Conservation (phyloP, 1,140 invertebrate genomes). For the Xylocopa sonorina region DNA sequence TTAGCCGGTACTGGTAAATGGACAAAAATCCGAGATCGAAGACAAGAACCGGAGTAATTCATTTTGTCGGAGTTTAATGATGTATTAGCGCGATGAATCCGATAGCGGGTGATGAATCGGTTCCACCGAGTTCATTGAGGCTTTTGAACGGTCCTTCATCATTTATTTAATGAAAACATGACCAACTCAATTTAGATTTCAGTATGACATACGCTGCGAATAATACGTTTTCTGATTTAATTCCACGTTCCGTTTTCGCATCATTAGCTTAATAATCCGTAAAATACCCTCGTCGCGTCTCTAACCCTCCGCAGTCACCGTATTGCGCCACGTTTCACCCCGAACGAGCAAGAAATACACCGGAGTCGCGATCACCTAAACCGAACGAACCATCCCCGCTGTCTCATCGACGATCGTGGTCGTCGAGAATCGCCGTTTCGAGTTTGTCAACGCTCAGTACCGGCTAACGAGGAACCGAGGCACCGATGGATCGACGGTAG, state of each 20-base stretch:
- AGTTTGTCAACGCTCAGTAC: constrained; percentile 47
- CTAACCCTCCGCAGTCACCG: too few species aligned
- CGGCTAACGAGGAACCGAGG: constrained; percentile 57
- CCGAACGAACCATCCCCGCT: too few species aligned
- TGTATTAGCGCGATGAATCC: constrained; percentile 31
- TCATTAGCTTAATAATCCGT: too few species aligned
- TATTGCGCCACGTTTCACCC: too few species aligned
- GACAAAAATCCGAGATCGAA: background rate
- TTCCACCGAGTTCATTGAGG: background rate
- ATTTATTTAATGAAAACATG: background rate
- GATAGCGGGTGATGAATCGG: constrained; percentile 37
- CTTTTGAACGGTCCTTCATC: constrained; percentile 14
- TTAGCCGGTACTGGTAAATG: background rate
- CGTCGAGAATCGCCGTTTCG: constrained; percentile 47
- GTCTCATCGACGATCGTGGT: background rate
- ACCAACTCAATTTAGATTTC: background rate
- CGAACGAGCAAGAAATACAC: too few species aligned
- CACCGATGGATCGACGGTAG: constrained; percentile 49
- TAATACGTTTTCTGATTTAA: too few species aligned
- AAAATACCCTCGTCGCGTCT: too few species aligned
- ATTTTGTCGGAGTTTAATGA: constrained; percentile 40
- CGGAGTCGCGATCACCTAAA: too few species aligned
- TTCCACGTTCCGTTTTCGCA: too few species aligned
- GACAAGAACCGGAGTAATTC: constrained; percentile 21
- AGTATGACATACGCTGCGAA: background rate